Percentiles rank a stretch among this genome's conserved stretches.
phyloP scores from a whole-genome alignment of 2,888 invertebrate species.

The Allacma fusca region DNA sequence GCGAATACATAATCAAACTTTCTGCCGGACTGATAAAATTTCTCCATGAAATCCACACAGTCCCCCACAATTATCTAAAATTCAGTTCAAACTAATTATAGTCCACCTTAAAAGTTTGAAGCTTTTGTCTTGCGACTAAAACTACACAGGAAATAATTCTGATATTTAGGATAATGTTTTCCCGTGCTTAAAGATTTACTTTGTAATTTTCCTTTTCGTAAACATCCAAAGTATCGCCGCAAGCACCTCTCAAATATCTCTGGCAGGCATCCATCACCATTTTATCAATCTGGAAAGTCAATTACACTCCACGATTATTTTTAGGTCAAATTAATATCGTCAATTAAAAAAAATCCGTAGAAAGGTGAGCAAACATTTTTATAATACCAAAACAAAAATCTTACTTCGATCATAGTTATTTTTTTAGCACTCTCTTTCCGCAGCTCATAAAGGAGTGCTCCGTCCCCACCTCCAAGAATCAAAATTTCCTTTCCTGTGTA shows the following conservation, averaged over 20 bases:
- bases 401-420: conserved; percentile 86
- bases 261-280: conserved; percentile 88
- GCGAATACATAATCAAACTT: conserved; percentile 93
- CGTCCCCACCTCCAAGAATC: conserved; percentile 94
- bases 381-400: no score
- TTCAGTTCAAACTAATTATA: no score
- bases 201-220: conserved; percentile 81
- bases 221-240: conserved; percentile 84
- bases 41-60: conserved; percentile 83
- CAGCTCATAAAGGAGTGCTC: conserved; percentile 88
- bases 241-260: conserved; percentile 82
- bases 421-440: conserved; percentile 88
- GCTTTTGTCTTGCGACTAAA: no score
- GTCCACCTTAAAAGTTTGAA: no score
- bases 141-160: no score
- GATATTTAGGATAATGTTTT: no score
- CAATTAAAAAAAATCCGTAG: no score
- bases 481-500: conserved; percentile 89
- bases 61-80: conserved; percentile 86
- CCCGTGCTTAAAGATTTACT: no score
- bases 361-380: no score
- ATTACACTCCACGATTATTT: no score
- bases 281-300: conserved; percentile 75
- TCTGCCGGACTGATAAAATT: conserved; percentile 79
- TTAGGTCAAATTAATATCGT: no score